Evolutionary conservation across 2,888 invertebrate species (phyloP).

Genomic region (Napeogenes sylphis): DNA sequence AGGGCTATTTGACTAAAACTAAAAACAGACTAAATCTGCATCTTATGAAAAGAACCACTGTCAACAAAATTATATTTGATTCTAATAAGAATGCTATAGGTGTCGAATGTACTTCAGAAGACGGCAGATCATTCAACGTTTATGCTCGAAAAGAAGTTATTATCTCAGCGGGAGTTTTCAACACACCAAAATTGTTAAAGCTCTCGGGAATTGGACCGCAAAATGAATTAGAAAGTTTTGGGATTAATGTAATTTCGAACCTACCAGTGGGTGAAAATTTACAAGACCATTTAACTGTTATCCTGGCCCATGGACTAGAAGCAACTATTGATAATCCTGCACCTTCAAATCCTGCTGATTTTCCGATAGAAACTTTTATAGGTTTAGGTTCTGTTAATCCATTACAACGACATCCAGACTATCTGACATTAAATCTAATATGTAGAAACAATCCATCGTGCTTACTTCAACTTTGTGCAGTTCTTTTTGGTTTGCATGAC

Average conservation of each 20-base stretch:
- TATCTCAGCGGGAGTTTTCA: conserved; percentile 63
- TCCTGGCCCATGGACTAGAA: conserved; percentile 37
- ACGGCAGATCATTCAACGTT: conserved; percentile 36
- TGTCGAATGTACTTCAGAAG: conserved; percentile 48
- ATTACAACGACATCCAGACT: conserved; percentile 63
- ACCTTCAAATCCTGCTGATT: conserved; percentile 43
- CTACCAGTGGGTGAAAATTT: conserved; percentile 64
- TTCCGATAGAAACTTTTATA: conserved; percentile 33
- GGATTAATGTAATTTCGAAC: conserved; percentile 53
- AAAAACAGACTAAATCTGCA: conserved; percentile 48
- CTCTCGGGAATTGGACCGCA: conserved; percentile 69
- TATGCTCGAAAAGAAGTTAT: conserved; percentile 63
- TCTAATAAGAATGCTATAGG: conserved; percentile 56
- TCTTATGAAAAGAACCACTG: conserved; percentile 63
- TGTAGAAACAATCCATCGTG: too few relatives aligned
- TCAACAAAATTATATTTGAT: conserved; percentile 68
- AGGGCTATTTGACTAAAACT: conserved; percentile 57
- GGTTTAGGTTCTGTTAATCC: conserved; percentile 76
- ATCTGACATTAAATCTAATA: conserved; percentile 32
- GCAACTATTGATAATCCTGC: conserved; percentile 41
- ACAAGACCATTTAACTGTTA: conserved; percentile 58
- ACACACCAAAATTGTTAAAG: conserved; percentile 66
- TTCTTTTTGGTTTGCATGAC: too few relatives aligned
- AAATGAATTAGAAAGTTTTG: conserved; percentile 44
- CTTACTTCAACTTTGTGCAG: too few relatives aligned